Evolutionary conservation across 2,113 vertebrate genomes (phyloP).

Genomic region (Peromyscus maniculatus): DNA sequence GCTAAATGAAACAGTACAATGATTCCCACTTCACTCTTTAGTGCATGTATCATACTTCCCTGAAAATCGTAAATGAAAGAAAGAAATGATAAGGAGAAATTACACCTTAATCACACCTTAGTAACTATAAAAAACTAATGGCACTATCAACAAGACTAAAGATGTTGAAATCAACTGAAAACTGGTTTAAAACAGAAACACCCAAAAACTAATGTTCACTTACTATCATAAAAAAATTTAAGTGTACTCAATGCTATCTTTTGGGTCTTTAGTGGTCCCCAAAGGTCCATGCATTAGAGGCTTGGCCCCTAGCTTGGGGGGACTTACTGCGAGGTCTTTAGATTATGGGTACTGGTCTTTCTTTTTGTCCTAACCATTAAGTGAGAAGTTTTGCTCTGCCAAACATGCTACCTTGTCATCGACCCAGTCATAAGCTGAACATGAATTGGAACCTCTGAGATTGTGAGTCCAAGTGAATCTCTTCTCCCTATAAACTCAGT

Average conservation of each 20-base stretch:
- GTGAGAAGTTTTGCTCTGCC: neutral
- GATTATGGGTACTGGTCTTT: neutral
- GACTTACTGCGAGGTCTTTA: neutral
- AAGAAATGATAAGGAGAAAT: neutral
- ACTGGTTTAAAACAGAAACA: neutral
- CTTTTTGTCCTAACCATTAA: neutral
- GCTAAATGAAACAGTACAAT: neutral
- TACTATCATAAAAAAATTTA: slow-evolving; percentile 23
- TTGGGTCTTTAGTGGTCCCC: neutral
- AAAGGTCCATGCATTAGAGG: neutral
- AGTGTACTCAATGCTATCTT: neutral
- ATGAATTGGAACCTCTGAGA: neutral
- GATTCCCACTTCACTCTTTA: neutral
- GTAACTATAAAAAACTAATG: slow-evolving; percentile 32
- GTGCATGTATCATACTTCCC: neutral
- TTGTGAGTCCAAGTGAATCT: neutral
- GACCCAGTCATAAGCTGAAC: neutral
- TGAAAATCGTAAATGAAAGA: slow-evolving; percentile 53
- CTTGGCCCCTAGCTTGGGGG: neutral
- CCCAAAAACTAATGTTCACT: slow-evolving; percentile 36
- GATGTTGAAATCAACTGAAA: slow-evolving; percentile 43
- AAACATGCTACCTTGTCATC: neutral
- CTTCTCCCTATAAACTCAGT: neutral
- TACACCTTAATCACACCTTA: neutral
- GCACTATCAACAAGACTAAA: slow-evolving; percentile 39